Base-by-base conservation (phyloP, 35 echinoderm and acorn worm genomes). In the Amphiura filiformis region DNA sequence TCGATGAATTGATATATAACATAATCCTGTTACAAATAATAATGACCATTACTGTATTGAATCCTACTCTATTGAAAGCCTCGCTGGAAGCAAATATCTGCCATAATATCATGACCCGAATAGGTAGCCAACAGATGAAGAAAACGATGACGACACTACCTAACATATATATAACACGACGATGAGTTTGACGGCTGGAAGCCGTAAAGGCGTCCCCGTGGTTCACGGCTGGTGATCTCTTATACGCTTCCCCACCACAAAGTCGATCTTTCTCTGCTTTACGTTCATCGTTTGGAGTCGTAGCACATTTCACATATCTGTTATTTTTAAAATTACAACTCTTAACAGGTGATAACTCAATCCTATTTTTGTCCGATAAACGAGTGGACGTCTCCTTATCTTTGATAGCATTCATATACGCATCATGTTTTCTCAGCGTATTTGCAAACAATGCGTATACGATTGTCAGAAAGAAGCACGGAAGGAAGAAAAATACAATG, bases 1-100 rank as follows among this genome's bases (percentile, higher is more conserved):
- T 96, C 75, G 94, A 81, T 31, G 94, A 92, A 80, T 96, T 96
- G 7, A 96, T 81, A 37, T 96, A 96, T 0, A 96, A 83, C n/a
- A 96, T 57, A 31, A 96, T 44, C 36, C 94, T 82, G 31, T 36
- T 82, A 23, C 56, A 33, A 14, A 81, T 64, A 38, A 94, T 9
- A 77, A 91, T 91, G 17, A 91, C 80, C 26, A 31, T 33, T 11
- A 64, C 56, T 18, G 90, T 91, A 22, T 85, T 77, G 14, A 75
- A 32, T 26, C 84, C 70, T 3, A 81, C 49, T 23, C 33, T 70
- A 0, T 39, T 11, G 36, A 36, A 81, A 39, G 33, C 4, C n/a
- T n/a, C n/a, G n/a, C n/a, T n/a, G n/a, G n/a, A n/a, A 18, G 64
- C 84, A 31, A 91, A 86, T 75, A 97, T 86, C n/a, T 84, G 75